phyloP scores from a whole-genome alignment of 2,797 vertebrate species.

The Neosalanx taihuensis region DNA sequence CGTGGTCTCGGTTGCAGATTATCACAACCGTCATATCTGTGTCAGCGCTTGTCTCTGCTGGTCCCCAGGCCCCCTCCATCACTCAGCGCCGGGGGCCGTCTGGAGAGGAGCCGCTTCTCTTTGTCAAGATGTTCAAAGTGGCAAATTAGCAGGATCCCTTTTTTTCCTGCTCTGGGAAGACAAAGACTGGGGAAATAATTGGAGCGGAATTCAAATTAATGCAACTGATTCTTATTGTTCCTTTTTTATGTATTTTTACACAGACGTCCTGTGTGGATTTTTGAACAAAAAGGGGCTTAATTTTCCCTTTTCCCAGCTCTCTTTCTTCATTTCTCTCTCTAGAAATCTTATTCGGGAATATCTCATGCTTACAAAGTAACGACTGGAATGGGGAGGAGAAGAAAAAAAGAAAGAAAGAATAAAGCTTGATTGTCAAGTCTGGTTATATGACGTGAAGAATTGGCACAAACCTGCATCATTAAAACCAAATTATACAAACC shows the following conservation, averaged over 20 bases:
- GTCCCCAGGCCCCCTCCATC: no score
- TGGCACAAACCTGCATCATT: neutral
- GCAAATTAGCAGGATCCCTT: conserved; percentile 58
- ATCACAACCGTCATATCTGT: no score
- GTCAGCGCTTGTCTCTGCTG: no score
- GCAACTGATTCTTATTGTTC: conserved; percentile 48
- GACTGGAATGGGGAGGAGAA: no score
- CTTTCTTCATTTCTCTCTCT: conserved; percentile 37
- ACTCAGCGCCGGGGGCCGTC: neutral
- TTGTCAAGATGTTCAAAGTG: conserved; percentile 49
- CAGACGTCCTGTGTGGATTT: conserved; percentile 43
- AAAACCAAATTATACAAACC: neutral
- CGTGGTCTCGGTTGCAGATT: no score
- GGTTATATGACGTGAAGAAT: neutral
- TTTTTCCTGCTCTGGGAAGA: conserved; percentile 47
- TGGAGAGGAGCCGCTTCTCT: conserved; percentile 25
- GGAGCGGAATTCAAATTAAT: conserved; percentile 58
- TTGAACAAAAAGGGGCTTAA: conserved; percentile 47
- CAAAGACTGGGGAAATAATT: conserved; percentile 66
- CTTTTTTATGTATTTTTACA: conserved; percentile 32
- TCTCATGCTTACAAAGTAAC: neutral
- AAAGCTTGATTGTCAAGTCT: no score
- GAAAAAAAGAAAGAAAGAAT: no score
- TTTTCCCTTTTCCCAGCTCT: conserved; percentile 23
- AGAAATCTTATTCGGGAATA: conserved; percentile 28